Conservation (phyloP, 92 coral and sea anemone genomes). For the Montipora capitata region DNA sequence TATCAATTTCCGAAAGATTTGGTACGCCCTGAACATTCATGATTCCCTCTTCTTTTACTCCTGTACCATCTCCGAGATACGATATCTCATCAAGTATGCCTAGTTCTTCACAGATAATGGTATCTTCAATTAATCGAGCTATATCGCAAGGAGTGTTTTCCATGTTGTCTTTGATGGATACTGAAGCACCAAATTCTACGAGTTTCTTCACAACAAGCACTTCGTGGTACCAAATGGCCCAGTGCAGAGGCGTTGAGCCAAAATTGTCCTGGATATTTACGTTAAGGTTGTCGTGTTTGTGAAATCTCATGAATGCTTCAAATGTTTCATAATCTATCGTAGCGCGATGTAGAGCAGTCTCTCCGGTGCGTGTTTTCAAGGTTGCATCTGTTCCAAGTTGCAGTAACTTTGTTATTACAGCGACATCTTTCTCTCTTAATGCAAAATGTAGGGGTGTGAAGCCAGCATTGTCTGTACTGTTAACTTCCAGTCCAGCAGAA, state of each 20-base stretch:
- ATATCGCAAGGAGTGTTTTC: slow-evolving; percentile 67
- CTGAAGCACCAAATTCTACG: slow-evolving; percentile 55
- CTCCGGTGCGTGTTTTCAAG: slow-evolving; percentile 68
- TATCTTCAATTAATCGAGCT: slow-evolving; percentile 64
- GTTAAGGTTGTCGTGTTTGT: slow-evolving; percentile 53
- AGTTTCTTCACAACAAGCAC: slow-evolving; percentile 66
- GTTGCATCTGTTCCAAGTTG: slow-evolving; percentile 71
- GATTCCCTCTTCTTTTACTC: slow-evolving; percentile 55
- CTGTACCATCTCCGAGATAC: slow-evolving; percentile 55
- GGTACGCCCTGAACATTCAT: slow-evolving; percentile 46
- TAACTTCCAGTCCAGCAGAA: slow-evolving; percentile 67
- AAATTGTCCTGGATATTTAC: slow-evolving; percentile 72
- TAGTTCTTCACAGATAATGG: slow-evolving; percentile 62
- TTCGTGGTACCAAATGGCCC: slow-evolving; percentile 72
- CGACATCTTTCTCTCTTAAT: slow-evolving; percentile 72
- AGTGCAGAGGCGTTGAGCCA: slow-evolving; percentile 81
- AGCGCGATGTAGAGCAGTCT: slow-evolving; percentile 59
- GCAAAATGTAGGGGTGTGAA: slow-evolving; percentile 70
- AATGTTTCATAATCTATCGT: slow-evolving; percentile 62
- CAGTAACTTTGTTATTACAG: slow-evolving; percentile 67
- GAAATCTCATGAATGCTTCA: slow-evolving; percentile 62
- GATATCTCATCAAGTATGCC: slow-evolving; percentile 60
- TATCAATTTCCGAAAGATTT: slow-evolving; percentile 27
- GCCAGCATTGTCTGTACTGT: slow-evolving; percentile 65
- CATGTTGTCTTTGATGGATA: slow-evolving; percentile 64